Conservation (phyloP, 2,797 vertebrate species). For the Anabacerthia variegaticeps region DNA sequence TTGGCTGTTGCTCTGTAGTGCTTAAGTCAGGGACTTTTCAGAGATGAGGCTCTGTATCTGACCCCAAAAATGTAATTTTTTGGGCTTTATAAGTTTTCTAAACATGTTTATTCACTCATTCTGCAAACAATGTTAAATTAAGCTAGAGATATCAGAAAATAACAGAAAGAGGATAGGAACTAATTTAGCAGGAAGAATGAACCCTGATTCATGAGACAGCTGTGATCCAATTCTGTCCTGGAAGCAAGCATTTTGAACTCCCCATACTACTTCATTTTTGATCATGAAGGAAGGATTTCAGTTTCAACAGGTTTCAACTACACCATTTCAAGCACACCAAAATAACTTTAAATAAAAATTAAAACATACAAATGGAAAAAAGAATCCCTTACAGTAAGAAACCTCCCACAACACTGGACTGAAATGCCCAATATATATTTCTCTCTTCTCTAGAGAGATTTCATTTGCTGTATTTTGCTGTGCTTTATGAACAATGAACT, state of each 20-base stretch:
- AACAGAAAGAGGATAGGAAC: background rate
- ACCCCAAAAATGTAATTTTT: background rate
- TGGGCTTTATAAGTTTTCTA: rapidly evolving
- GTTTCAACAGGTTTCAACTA: background rate
- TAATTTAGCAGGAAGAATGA: background rate
- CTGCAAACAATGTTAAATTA: background rate
- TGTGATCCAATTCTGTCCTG: background rate
- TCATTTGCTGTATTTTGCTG: conserved; percentile 19
- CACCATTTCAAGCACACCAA: background rate
- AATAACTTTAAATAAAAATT: background rate
- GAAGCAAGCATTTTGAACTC: background rate
- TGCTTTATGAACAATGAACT: conserved; percentile 30
- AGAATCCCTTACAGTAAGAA: background rate
- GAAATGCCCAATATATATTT: background rate
- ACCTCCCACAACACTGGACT: background rate
- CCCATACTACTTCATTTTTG: background rate
- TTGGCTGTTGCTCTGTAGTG: rapidly evolving
- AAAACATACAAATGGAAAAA: background rate
- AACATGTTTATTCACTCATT: background rate
- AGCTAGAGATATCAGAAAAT: background rate
- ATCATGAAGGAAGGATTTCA: background rate
- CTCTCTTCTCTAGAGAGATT: background rate
- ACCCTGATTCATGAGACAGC: background rate
- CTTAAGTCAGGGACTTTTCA: background rate
- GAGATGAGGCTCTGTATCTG: background rate